Base-by-base conservation (phyloP, 2,113 vertebrate species). In the Ceyx cyanopectus region DNA sequence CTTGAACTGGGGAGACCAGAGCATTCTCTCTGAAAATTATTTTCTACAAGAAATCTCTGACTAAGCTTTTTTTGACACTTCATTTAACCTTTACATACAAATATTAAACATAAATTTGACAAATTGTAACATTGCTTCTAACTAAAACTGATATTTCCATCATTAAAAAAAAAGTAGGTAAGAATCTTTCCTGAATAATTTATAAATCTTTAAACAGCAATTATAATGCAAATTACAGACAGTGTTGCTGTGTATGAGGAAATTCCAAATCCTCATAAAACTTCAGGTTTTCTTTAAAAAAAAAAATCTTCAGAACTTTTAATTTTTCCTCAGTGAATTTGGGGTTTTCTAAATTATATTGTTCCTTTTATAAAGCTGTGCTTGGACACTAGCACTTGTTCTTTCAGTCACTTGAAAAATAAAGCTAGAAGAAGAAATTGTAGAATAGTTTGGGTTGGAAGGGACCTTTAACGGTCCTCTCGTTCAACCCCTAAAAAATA, bases 151-250 rank as follows among this genome's bases (percentile, higher is more conserved):
- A 7, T 88, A 24, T 80, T 91, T 70, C 24, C 54, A 40, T 90
- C 16, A 11, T 91, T 90, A 22, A 32, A 85, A 77, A 65, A 85
- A 51, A 0, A 57, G 21, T 30, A 85, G 19, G 23, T 50, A 85
- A 84, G 54, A 72, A 54, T 63, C 4, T 24, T 90, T 14, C 21
- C 63, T 87, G 54, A 91, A 94, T 93, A 95, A 89, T 87, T 89
- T 91, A 92, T 41, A 70, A 40, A 62, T 61, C 12, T 82, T 93
- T 76, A 89, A 93, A 85, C 22, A 66, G 13, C 20, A 74, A 62
- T 66, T 63, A 62, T 81, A 1, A 53, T 43, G 27, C 73, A 69
- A 82, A 89, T 82, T 51, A 7, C 16, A 76, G 86, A 61, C 32
- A 34, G 6, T 57, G 16, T 4, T 91, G 26, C 56, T 67, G 15